Conservation (phyloP, 2,888 invertebrate species). For the Cistogaster globosa region DNA sequence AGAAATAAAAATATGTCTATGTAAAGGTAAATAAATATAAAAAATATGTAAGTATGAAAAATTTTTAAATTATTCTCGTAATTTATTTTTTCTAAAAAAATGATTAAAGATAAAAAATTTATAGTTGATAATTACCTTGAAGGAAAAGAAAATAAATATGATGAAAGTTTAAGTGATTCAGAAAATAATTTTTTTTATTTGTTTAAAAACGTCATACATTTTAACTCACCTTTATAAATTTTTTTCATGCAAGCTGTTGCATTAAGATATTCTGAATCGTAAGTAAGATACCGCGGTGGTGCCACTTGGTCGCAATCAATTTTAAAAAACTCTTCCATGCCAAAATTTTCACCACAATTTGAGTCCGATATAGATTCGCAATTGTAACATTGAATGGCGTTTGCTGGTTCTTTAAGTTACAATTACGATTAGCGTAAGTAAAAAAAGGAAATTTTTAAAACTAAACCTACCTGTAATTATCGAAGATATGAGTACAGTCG, state of each 20-base stretch:
- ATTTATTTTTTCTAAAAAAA: too few species aligned
- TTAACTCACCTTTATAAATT: conserved; percentile 78
- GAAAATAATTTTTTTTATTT: too few species aligned
- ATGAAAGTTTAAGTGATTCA: too few species aligned
- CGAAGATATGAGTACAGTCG: conserved; percentile 17
- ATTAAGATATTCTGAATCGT: conserved; percentile 75
- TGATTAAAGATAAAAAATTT: too few species aligned
- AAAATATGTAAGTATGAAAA: too few species aligned
- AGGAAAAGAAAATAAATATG: too few species aligned
- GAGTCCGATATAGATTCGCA: conserved; percentile 80
- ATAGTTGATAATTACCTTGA: too few species aligned
- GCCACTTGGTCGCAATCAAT: conserved; percentile 78
- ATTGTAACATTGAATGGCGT: conserved; percentile 80
- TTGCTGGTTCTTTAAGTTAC: conserved; percentile 72
- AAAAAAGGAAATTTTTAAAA: neutral
- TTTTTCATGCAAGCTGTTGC: conserved; percentile 81
- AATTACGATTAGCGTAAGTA: neutral
- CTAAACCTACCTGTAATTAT: conserved; percentile 59
- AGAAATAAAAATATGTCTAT: too few species aligned
- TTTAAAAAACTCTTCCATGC: conserved; percentile 78
- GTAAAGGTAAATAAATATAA: too few species aligned
- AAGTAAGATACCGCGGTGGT: conserved; percentile 79
- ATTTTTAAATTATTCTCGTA: too few species aligned
- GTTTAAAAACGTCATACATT: too few species aligned
- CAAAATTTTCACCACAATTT: conserved; percentile 78